Percentiles rank a stretch among this genome's conserved stretches.
Evolutionary conservation across 2,113 vertebrate genomes (phyloP).

Genomic region (Speoplatyrhinus poulsoni): DNA sequence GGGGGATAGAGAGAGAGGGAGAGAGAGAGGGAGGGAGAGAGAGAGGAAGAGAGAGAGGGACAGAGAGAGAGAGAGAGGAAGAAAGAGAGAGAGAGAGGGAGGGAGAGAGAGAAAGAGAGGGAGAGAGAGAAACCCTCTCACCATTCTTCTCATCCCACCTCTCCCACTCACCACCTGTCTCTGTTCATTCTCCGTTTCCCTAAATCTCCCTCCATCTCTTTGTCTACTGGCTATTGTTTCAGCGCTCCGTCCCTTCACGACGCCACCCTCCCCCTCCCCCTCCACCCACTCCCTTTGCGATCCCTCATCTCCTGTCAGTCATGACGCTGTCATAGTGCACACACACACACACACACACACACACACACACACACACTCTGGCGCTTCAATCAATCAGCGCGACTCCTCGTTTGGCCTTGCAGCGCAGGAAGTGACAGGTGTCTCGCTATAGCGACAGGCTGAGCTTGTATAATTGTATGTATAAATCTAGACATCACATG

Average conservation of each 20-base stretch:
- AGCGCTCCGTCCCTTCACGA: constrained; percentile 31
- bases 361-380: constrained; percentile 1
- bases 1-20: too few relatives aligned
- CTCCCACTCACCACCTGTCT: constrained; percentile 78
- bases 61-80: not conserved
- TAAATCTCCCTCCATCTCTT: constrained; percentile 49
- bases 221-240: constrained; percentile 67
- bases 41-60: too few relatives aligned
- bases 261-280: not conserved
- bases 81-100: not conserved
- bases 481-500: constrained; percentile 43
- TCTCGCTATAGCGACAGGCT: constrained; percentile 52
- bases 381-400: constrained; percentile 74
- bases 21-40: too few relatives aligned
- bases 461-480: constrained; percentile 37
- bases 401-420: constrained; percentile 52
- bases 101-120: not conserved
- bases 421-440: constrained; percentile 71
- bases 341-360: constrained; percentile 9
- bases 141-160: constrained; percentile 36
- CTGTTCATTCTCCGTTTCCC: constrained; percentile 41
- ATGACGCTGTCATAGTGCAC: constrained; percentile 59
- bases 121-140: not conserved
- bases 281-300: constrained; percentile 39
- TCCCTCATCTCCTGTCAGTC: constrained; percentile 72